Base-by-base conservation (phyloP, 2,113 vertebrate species). In the Platichthys flesus region DNA sequence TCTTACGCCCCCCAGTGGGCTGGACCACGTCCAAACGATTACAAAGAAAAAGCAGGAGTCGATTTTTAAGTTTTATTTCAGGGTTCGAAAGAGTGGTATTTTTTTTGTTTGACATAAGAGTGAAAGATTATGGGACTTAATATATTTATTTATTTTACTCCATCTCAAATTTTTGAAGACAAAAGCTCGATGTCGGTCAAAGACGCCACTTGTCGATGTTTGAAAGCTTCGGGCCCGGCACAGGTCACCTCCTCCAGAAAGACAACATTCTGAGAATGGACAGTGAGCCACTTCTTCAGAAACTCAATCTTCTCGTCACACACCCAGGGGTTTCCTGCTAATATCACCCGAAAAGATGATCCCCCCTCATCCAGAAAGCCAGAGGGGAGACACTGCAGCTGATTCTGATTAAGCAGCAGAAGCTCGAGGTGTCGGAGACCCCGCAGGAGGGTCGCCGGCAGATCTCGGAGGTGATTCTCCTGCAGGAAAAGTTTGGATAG, bases 301-400 rank as follows among this genome's bases (percentile, higher is more conserved):
- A 89, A 71, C 0, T 42, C 67, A 8, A 96, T 79, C 37, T 76
- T 77, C 24, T 62, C 76, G 23, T 95, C 90, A 0, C 97, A 97
- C 9, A 71, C 3, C 97, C 96, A 97, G 20, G 96, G 96, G 82
- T 97, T 98, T 0, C 60, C 24, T 0, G 90, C 85, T 16, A 97
- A 5, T 16, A 92, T 89, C 0, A 95, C 69, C 0, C 49, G 84
- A 21, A 97, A 90, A 0, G n/a, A 10, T 9, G 68, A 94, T 37
- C 0, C 76, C 64, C 0, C 5, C 0, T 71, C 79, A n/a, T 77
- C 84, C 28, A 82, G 71, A 3, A 93, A 82, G 2, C 92, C 93
- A n/a, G 76, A 56, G 21, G 84, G 90, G 66, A 93, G 24, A 0
- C 2, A 69, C 70, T 8, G 71, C 60, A 98, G 90, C 18, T 1